Evolutionary conservation across 2,113 vertebrate genomes (phyloP), one percentile per base, ranked within the genome.

Genomic region (Anarhynchus alexandrinus): DNA sequence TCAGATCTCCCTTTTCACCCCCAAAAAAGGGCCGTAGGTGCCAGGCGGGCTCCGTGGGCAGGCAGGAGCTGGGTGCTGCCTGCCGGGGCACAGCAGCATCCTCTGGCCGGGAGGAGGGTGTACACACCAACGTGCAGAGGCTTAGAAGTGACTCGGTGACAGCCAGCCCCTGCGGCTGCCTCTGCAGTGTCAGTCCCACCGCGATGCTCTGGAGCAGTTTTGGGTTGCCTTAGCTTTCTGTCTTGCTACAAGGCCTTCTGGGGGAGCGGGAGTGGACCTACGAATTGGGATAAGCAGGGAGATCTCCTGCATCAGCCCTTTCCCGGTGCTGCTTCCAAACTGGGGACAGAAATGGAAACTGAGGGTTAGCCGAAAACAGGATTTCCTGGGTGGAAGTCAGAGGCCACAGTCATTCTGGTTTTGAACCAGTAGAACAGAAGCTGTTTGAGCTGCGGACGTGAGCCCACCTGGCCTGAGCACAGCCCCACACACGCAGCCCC

Each of bases 401-500:
- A 82, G 42, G 38, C 13, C 71, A 7, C 13, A 22, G 5, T 14
- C 23, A 5, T 76, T 64, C 42, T 36, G 16, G 32, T 43, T 93
- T 52, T 25, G 67, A 65, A 7, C 15, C 38, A 77, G 54, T 32
- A 77, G 43, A 71, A 4, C 14, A 54, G 92, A 59, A 64, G 62
- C 20, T 72, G 62, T 11, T 40, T 43, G 40, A 57, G 34, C 2
- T 38, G 52, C 29, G 42, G 79, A 11, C 2, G 1, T 26, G 61
- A 78, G 51, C 59, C 59, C 61, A n/a, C 12, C 42, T 32, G 43
- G 40, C 58, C 65, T 10, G 36, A 58, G 69, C 47, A 32, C 42
- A 58, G 30, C 40, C 36, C 30, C 1, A 1, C 0, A 1, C 22
- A 10, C 3, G 8, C 49, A 57, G 27, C 42, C 20, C 57, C 38